Evolutionary conservation across 2,888 invertebrate genomes (phyloP).

Genomic region (Salpingus planirostris): DNA sequence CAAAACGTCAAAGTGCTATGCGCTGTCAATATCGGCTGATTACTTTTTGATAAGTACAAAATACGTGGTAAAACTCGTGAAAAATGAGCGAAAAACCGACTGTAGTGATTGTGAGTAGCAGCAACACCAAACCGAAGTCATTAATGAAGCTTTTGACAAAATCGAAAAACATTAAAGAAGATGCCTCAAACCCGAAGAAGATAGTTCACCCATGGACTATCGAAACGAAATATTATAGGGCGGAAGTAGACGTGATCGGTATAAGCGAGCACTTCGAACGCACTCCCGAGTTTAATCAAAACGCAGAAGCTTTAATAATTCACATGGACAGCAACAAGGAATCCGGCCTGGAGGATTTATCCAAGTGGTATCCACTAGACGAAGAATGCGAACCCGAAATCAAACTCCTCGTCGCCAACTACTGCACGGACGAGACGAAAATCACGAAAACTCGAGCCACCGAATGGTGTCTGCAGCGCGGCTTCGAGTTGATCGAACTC

Average conservation of each 20-base stretch:
- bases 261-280: slow-evolving; percentile 43
- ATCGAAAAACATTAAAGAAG: slow-evolving; percentile 22
- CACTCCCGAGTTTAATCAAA: slow-evolving; percentile 40
- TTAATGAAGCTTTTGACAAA: slow-evolving; percentile 38
- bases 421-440: slow-evolving; percentile 40
- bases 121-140: slow-evolving; percentile 37
- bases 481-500: slow-evolving; percentile 62
- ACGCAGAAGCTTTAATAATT: slow-evolving; percentile 54
- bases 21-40: too few species aligned
- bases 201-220: slow-evolving; percentile 47
- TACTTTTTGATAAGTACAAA: too few species aligned
- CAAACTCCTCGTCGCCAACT: slow-evolving; percentile 49
- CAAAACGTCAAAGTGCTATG: too few species aligned
- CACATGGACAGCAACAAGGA: slow-evolving; percentile 52
- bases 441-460: slow-evolving; percentile 41
- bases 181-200: slow-evolving; percentile 17
- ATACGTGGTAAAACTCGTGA: too few species aligned
- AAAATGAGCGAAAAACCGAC: slow-evolving; percentile 29
- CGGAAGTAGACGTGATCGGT: slow-evolving; percentile 50
- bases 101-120: slow-evolving; percentile 36
- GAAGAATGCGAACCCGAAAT: slow-evolving; percentile 43
- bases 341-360: slow-evolving; percentile 36
- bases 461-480: slow-evolving; percentile 58
- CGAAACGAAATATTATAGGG: slow-evolving; percentile 64
- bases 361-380: slow-evolving; percentile 30